Conservation (phyloP, 2,113 vertebrate genomes). For the Megatriorchis doriae region DNA sequence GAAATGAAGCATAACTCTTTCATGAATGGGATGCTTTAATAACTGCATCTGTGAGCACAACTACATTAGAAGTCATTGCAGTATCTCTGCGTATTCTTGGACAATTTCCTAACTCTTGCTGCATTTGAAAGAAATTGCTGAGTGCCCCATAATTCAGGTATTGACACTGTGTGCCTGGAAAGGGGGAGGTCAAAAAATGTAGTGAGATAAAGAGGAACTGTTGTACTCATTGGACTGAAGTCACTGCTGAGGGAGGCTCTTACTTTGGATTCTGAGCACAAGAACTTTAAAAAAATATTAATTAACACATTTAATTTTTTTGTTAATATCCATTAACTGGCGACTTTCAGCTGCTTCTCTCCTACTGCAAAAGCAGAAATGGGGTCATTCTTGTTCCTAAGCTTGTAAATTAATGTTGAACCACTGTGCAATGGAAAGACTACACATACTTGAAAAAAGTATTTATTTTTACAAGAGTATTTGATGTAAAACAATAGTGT, state of each 20-base stretch:
- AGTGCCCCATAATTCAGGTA: not conserved
- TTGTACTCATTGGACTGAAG: not conserved
- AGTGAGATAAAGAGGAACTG: not conserved
- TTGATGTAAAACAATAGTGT: not conserved
- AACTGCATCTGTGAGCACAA: not conserved
- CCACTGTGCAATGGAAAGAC: not conserved
- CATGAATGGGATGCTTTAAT: not conserved
- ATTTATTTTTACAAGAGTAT: conserved; percentile 22
- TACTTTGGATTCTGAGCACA: not conserved
- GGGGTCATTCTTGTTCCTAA: not conserved
- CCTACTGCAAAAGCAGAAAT: not conserved
- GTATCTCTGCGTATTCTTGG: not conserved
- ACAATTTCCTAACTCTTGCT: not conserved
- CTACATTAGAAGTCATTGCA: not conserved
- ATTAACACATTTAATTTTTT: not conserved
- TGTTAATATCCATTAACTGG: not conserved
- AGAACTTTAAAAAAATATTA: not conserved
- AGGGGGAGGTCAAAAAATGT: not conserved
- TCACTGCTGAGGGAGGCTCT: not conserved
- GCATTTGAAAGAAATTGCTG: not conserved
- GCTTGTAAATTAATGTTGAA: not conserved
- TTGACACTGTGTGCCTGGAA: not conserved
- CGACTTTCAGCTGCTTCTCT: not conserved
- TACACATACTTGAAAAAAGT: not conserved
- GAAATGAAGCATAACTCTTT: not conserved